A percentile compares a stretch with the other conserved stretches of the same genome.
Evolutionary conservation across 2,113 vertebrate genomes (phyloP).

Genomic region (Manacus vitellinus): DNA sequence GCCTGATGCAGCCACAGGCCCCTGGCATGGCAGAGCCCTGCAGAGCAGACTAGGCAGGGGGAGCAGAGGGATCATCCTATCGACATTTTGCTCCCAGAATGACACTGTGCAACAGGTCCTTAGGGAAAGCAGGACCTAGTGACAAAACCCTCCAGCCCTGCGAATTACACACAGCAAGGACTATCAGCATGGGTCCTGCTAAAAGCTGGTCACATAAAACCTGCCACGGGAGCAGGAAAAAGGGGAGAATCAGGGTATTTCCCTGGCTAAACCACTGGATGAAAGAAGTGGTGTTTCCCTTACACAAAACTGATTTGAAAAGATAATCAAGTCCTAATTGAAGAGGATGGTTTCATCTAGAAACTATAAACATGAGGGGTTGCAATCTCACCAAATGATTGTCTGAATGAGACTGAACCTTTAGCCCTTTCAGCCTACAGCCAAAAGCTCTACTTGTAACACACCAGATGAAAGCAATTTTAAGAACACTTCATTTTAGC

Average conservation of each 20-base stretch:
- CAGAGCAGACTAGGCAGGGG: not conserved
- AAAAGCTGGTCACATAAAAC: slow-evolving; percentile 4
- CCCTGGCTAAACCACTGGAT: not conserved
- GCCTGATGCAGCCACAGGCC: accelerated
- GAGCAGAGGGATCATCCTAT: not conserved
- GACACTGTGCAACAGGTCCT: not conserved
- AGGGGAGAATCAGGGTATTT: not conserved
- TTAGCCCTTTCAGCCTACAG: not conserved
- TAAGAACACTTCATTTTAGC: slow-evolving; percentile 14
- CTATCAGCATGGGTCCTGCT: not conserved
- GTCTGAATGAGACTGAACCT: not conserved
- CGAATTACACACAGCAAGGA: not conserved
- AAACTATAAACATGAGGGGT: not conserved
- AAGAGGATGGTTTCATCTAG: not conserved
- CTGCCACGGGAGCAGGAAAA: not conserved
- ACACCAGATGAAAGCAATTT: not conserved
- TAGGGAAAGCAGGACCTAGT: not conserved
- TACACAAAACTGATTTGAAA: not conserved
- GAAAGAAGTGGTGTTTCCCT: not conserved
- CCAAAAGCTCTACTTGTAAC: not conserved
- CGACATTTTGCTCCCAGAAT: not conserved
- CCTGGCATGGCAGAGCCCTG: accelerated
- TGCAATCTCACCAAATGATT: not conserved
- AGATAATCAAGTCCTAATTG: not conserved
- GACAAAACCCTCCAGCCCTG: not conserved